phyloP scores from a whole-genome alignment of 2,888 invertebrate species.

The Himalopsyche anomala region DNA sequence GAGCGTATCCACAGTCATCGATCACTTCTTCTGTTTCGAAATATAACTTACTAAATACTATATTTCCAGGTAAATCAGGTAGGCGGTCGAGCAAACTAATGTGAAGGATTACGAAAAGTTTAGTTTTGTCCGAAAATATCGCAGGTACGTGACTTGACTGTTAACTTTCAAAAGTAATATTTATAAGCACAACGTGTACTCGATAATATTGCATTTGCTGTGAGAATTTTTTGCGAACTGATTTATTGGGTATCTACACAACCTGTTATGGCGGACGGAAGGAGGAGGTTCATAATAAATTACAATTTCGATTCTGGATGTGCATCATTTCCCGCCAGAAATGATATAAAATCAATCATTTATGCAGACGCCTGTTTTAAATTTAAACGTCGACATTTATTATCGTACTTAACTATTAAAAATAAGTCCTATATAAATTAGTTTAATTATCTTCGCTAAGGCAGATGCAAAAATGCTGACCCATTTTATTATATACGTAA shows the following conservation, averaged over 20 bases:
- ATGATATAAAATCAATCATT: too few species aligned
- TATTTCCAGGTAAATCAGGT: constrained; percentile 28
- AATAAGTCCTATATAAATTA: too few species aligned
- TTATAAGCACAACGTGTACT: not conserved
- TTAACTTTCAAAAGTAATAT: constrained; percentile 16
- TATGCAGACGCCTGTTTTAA: too few species aligned
- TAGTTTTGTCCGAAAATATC: not conserved
- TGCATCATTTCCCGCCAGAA: constrained; percentile 11
- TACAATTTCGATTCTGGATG: not conserved
- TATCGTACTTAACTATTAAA: too few species aligned
- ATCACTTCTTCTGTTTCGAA: not conserved
- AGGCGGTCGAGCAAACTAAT: not conserved
- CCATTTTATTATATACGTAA: too few species aligned
- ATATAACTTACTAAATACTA: not conserved
- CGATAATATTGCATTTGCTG: not conserved
- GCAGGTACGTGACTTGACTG: not conserved
- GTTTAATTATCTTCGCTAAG: too few species aligned
- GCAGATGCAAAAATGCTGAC: too few species aligned
- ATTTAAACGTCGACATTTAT: too few species aligned
- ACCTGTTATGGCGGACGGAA: constrained; percentile 22
- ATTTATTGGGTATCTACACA: not conserved
- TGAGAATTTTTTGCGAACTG: not conserved
- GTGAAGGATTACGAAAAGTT: constrained; percentile 2
- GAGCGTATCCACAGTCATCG: not conserved
- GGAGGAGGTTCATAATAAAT: not conserved